phyloP scores from a whole-genome alignment of 2,888 invertebrate species.

The Drosophila siamana region DNA sequence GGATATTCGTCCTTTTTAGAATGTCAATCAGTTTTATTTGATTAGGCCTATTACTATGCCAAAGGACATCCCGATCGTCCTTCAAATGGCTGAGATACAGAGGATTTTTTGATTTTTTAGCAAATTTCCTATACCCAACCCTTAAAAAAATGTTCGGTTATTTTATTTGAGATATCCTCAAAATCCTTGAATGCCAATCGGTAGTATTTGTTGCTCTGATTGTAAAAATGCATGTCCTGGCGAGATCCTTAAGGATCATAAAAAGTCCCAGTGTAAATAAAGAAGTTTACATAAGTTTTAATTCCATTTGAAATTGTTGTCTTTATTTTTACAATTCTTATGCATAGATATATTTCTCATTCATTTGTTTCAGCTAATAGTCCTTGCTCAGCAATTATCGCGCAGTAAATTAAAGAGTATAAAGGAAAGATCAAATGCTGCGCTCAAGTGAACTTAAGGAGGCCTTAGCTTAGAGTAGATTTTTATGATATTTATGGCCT shows the following conservation, averaged over 20 bases:
- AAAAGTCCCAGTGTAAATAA: too few relatives aligned
- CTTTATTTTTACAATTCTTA: conserved; percentile 73
- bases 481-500: conserved; percentile 49
- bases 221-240: too few relatives aligned
- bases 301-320: conserved; percentile 47
- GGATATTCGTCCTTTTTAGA: not conserved
- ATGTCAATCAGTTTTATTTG: not conserved
- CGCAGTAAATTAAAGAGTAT: conserved; percentile 23
- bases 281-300: not conserved
- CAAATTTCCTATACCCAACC: not conserved
- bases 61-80: not conserved
- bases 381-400: conserved; percentile 63
- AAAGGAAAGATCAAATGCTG: conserved; percentile 53
- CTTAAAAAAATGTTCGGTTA: too few relatives aligned
- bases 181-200: too few relatives aligned
- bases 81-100: not conserved
- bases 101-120: not conserved
- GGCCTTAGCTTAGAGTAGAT: conserved; percentile 32
- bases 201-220: too few relatives aligned
- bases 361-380: conserved; percentile 64
- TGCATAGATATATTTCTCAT: conserved; percentile 48
- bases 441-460: conserved; percentile 45
- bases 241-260: too few relatives aligned
- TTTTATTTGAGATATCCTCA: too few relatives aligned
- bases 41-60: not conserved